Conservation (phyloP, 2,888 invertebrate species). For the Cordilura impudica region DNA sequence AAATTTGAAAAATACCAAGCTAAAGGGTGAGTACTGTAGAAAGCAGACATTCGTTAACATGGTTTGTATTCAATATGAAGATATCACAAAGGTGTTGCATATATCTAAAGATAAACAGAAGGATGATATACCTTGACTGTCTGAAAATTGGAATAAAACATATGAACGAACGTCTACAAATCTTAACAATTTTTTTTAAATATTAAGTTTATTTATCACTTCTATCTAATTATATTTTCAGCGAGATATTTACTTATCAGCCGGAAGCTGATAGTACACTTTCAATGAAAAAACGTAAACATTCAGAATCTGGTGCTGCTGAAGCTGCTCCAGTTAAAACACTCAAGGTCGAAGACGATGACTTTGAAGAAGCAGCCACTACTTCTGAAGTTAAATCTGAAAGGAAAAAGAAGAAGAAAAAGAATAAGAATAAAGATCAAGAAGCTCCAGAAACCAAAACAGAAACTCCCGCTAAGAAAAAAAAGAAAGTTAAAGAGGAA, state of each 20-base stretch:
- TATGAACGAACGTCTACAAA: background rate
- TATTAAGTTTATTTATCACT: constrained; percentile 69
- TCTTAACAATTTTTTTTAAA: background rate
- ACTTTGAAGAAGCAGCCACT: constrained; percentile 69
- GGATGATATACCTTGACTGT: constrained; percentile 76
- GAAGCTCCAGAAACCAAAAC: constrained; percentile 62
- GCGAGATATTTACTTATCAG: constrained; percentile 90
- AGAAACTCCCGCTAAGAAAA: constrained; percentile 59
- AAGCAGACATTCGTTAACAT: constrained; percentile 39
- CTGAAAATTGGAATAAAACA: constrained; percentile 64
- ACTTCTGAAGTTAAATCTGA: constrained; percentile 65
- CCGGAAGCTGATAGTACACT: constrained; percentile 90
- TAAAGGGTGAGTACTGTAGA: constrained; percentile 71
- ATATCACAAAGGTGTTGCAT: constrained; percentile 77
- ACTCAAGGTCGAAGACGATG: constrained; percentile 76
- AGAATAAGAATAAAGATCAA: constrained; percentile 67
- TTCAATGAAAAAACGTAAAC: constrained; percentile 79
- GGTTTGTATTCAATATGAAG: constrained; percentile 77
- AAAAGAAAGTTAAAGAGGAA: constrained; percentile 57
- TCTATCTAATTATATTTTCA: too few relatives aligned
- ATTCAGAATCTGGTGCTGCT: constrained; percentile 72
- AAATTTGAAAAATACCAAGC: constrained; percentile 95
- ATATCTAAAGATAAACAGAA: constrained; percentile 66
- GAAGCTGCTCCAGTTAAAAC: constrained; percentile 69
- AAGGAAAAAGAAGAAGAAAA: constrained; percentile 74